phyloP scores from a whole-genome alignment of 2,797 vertebrate genomes.

The Ciconia nigra region DNA sequence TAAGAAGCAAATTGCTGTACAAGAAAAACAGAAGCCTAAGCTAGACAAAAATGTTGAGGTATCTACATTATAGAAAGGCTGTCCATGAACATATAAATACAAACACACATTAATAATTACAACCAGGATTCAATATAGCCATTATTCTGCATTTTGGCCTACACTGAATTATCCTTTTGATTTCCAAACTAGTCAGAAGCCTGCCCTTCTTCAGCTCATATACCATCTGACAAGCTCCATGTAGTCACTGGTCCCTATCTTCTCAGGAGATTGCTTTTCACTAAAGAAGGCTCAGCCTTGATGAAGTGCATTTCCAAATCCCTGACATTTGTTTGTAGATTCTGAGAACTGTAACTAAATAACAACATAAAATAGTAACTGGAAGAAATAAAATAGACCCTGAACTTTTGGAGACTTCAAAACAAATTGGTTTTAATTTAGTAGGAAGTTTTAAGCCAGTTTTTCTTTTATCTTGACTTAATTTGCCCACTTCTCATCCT shows the following conservation, averaged over 20 bases:
- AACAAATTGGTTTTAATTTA: not conserved
- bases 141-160: not conserved
- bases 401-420: not conserved
- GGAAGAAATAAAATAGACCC: not conserved
- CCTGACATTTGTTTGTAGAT: not conserved
- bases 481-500: not conserved
- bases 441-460: not conserved
- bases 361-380: not conserved
- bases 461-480: not conserved
- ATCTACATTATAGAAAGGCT: not conserved
- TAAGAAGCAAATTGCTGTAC: not conserved
- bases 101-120: not conserved
- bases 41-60: not conserved
- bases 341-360: not conserved
- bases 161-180: not conserved
- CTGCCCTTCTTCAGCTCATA: not conserved
- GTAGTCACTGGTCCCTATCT: not conserved
- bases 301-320: not conserved
- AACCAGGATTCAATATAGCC: not conserved
- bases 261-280: not conserved
- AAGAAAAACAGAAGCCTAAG: not conserved
- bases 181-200: not conserved
- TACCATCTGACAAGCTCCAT: not conserved
- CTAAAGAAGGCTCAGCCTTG: not conserved
- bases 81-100: not conserved